A percentile compares a stretch with the other conserved stretches of the same genome.
These are phyloP conservation scores for Parauchenoglanis punctatus DNA, from an alignment of 2,797 vertebrate species.

Conservation along the genomic window DNA sequence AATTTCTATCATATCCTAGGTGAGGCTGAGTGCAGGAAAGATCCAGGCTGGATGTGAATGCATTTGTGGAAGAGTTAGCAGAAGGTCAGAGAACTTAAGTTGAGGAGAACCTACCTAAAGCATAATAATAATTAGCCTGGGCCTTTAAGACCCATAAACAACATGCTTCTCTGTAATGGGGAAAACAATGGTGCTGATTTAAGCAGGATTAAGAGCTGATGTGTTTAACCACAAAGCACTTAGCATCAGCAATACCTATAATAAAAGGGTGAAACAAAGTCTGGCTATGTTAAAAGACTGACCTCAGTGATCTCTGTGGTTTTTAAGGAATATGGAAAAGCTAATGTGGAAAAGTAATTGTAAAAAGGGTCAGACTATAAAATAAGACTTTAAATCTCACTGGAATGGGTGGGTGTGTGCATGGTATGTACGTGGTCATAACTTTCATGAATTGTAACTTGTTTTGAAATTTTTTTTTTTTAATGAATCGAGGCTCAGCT, in stretches of 20 bases:
- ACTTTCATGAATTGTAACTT: neutral
- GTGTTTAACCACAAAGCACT: constrained; percentile 72
- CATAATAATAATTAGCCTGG: constrained; percentile 76
- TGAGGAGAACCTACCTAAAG: constrained; percentile 78
- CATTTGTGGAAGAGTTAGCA: constrained; percentile 52
- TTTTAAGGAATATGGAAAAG: constrained; percentile 18
- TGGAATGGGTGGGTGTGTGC: neutral
- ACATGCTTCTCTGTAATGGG: constrained; percentile 75
- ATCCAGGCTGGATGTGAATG: constrained; percentile 22
- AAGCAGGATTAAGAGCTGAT: constrained; percentile 77
- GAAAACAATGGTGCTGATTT: constrained; percentile 77
- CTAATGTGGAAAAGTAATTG: constrained; percentile 19
- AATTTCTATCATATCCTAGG: constrained; percentile 32
- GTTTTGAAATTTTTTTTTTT: neutral
- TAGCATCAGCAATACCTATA: constrained; percentile 71
- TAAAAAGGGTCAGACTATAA: neutral
- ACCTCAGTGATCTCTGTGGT: constrained; percentile 30
- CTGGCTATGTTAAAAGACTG: constrained; percentile 42
- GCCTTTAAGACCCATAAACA: constrained; percentile 71
- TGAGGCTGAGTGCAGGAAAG: constrained; percentile 15
- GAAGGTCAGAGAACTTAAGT: constrained; percentile 80
- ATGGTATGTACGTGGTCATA: neutral
- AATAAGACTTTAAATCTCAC: neutral
- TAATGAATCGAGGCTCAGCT: neutral
- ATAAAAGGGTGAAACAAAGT: constrained; percentile 53